Conservation (phyloP, 1,140 invertebrate genomes). For the Semibalanus balanoides region DNA sequence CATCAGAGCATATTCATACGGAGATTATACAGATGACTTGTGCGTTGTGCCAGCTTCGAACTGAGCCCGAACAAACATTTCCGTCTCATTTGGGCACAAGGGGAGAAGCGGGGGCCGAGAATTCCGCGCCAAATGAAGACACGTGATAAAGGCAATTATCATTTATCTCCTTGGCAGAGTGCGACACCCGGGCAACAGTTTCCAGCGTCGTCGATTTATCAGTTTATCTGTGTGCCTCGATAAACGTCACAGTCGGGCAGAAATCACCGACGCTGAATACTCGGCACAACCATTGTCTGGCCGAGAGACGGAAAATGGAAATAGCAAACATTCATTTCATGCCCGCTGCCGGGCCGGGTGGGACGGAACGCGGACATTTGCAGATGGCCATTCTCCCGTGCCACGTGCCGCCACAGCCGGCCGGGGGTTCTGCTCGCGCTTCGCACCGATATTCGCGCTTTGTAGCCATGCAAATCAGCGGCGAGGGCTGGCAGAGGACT, state of each 20-base stretch:
- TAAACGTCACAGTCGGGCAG: background rate
- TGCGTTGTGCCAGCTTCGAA: background rate
- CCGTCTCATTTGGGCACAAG: background rate
- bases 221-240: background rate
- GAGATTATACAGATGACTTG: no score
- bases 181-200: background rate
- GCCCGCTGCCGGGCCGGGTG: background rate
- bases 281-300: background rate
- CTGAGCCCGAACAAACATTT: background rate
- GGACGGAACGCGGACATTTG: background rate
- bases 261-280: background rate
- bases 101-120: background rate
- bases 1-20: no score
- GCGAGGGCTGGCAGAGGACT: background rate
- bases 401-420: background rate
- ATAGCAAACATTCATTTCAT: slow-evolving; percentile 2
- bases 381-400: background rate
- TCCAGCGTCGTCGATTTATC: background rate
- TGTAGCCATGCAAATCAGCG: background rate
- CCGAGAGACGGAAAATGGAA: background rate
- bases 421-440: background rate
- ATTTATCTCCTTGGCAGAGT: background rate
- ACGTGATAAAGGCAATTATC: background rate
- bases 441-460: background rate
- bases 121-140: background rate